Percentiles rank a stretch among this genome's conserved stretches.
Evolutionary conservation across 1,140 invertebrate species (phyloP).

Genomic region (Aphis craccivora): DNA sequence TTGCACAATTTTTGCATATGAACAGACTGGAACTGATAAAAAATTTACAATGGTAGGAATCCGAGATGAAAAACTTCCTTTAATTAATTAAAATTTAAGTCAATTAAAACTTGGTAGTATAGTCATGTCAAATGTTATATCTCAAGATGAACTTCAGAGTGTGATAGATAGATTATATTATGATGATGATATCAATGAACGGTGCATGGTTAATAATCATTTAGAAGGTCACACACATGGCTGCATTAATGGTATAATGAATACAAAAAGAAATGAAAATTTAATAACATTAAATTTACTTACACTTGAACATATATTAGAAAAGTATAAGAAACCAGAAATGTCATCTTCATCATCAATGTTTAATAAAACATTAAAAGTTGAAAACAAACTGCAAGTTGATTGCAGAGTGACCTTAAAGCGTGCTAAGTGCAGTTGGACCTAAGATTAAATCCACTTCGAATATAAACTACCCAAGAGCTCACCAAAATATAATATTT

Average conservation of each 20-base stretch:
- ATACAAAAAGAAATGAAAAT: slow-evolving; percentile 72
- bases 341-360: slow-evolving; percentile 77
- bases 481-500: slow-evolving; percentile 67
- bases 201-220: slow-evolving; percentile 70
- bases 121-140: slow-evolving; percentile 97
- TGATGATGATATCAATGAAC: slow-evolving; percentile 89
- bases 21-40: slow-evolving; percentile 96
- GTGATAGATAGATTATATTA: slow-evolving; percentile 80
- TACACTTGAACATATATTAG: slow-evolving; percentile 78
- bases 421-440: slow-evolving; percentile 45
- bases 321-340: slow-evolving; percentile 78
- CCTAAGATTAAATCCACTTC: slow-evolving; percentile 42
- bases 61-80: slow-evolving; percentile 67
- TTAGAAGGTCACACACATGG: slow-evolving; percentile 59
- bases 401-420: slow-evolving; percentile 62
- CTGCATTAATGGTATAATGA: slow-evolving; percentile 58
- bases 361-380: slow-evolving; percentile 75
- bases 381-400: slow-evolving; percentile 78
- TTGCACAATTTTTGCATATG: slow-evolving; percentile 96
- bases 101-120: slow-evolving; percentile 82
- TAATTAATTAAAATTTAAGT: slow-evolving; percentile 75
- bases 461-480: slow-evolving; percentile 67
- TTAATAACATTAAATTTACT: slow-evolving; percentile 83
- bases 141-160: slow-evolving; percentile 84
- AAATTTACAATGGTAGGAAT: slow-evolving; percentile 95